These are phyloP conservation scores for Aleiodes alternator DNA, from an alignment of 2,888 invertebrate species.

Conservation along the genomic window DNA sequence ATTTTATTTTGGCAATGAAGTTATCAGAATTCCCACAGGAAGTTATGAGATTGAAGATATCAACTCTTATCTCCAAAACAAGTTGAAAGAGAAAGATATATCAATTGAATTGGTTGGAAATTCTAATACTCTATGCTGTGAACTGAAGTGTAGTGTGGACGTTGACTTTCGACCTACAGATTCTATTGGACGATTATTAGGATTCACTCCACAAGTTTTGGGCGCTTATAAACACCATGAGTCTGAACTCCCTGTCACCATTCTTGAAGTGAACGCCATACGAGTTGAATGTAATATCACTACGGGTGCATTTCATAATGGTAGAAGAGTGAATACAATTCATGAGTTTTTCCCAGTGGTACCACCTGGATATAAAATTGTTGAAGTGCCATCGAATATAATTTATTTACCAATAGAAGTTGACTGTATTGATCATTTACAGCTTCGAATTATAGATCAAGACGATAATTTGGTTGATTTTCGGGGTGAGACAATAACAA, in stretches of 20 bases:
- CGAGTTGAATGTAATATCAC: constrained; percentile 58
- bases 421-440: constrained; percentile 50
- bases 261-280: constrained; percentile 53
- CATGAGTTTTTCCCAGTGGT: constrained; percentile 56
- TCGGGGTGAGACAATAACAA: constrained; percentile 55
- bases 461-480: constrained; percentile 54
- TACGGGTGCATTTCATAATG: constrained; percentile 55
- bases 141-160: no score
- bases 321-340: constrained; percentile 51
- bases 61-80: constrained; percentile 11
- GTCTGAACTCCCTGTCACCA: constrained; percentile 54
- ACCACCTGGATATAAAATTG: constrained; percentile 55
- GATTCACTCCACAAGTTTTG: constrained; percentile 2
- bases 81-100: background rate
- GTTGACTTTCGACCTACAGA: no score
- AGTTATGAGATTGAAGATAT: constrained; percentile 66
- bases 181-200: no score
- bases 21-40: constrained; percentile 58
- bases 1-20: constrained; percentile 42
- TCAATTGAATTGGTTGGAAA: background rate
- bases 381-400: constrained; percentile 54
- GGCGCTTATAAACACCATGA: constrained; percentile 38
- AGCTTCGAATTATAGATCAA: constrained; percentile 56
- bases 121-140: background rate
- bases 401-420: constrained; percentile 52